Conservation (phyloP, 2,888 invertebrate species). For the Actias luna region DNA sequence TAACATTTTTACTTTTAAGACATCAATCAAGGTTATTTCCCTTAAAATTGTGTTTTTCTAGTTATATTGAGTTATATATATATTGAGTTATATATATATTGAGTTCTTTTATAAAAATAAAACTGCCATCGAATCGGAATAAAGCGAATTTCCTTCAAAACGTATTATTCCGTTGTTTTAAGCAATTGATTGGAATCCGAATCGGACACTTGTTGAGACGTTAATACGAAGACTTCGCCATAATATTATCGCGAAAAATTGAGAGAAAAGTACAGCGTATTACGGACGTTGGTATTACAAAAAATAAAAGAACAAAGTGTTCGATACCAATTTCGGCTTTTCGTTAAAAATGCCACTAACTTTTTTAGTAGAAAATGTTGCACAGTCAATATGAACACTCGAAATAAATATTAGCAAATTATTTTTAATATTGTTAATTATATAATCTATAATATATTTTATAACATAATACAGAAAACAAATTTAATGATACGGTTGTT, state of each 20-base stretch:
- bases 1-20: too few relatives aligned
- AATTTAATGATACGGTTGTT: slow-evolving; percentile 18
- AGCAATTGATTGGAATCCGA: slow-evolving; percentile 53
- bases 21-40: too few relatives aligned
- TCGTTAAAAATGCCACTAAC: neutral
- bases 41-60: too few relatives aligned
- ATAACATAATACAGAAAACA: neutral
- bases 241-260: slow-evolving; percentile 40
- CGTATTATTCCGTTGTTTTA: slow-evolving; percentile 49
- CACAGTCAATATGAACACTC: neutral
- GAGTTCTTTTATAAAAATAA: slow-evolving; percentile 10
- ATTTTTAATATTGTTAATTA: neutral
- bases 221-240: slow-evolving; percentile 39
- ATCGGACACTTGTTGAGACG: slow-evolving; percentile 39
- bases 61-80: too few relatives aligned
- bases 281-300: neutral
- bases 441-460: neutral
- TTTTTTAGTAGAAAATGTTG: neutral
- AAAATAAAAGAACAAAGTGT: neutral
- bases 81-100: too few relatives aligned
- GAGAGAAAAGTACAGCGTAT: slow-evolving; percentile 19
- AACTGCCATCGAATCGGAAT: slow-evolving; percentile 15
- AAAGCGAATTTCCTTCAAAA: slow-evolving; percentile 27
- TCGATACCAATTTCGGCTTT: neutral
- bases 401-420: neutral